These are phyloP conservation scores for Ridgeia piscesae DNA, from an alignment of 1,140 invertebrate species.

Conservation along the genomic window DNA sequence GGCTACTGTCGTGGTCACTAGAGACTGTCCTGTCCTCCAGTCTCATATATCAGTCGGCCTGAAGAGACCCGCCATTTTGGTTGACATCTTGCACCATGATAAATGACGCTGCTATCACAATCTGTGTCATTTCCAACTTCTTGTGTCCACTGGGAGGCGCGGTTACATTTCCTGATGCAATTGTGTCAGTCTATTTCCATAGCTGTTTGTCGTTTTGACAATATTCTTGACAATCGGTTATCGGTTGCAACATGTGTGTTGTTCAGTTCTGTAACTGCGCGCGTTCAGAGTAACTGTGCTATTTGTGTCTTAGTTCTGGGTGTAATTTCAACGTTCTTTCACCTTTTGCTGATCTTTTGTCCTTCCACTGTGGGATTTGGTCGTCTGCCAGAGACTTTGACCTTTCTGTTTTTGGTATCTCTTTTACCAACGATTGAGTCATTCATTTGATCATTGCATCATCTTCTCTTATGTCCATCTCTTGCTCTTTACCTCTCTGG, in stretches of 20 bases:
- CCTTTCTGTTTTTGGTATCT: too few species aligned
- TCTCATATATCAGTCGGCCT: not conserved
- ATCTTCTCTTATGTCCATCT: too few species aligned
- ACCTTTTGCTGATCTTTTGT: too few species aligned
- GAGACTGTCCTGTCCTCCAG: not conserved
- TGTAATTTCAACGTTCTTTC: too few species aligned
- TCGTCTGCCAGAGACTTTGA: too few species aligned
- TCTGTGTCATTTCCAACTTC: conserved; percentile 5
- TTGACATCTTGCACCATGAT: not conserved
- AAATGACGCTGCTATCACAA: not conserved
- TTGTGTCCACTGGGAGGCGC: not conserved
- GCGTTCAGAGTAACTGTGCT: too few species aligned
- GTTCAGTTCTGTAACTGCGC: too few species aligned
- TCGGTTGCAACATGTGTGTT: not conserved
- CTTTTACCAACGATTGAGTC: too few species aligned
- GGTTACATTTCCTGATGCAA: not conserved
- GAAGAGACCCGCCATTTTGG: not conserved
- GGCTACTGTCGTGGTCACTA: not conserved
- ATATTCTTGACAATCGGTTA: not conserved
- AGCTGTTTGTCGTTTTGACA: not conserved
- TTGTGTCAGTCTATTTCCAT: not conserved
- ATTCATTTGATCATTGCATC: too few species aligned
- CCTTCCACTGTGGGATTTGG: too few species aligned
- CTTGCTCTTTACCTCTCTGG: too few species aligned
- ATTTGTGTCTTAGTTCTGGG: too few species aligned